phyloP scores from a whole-genome alignment of 2,797 vertebrate species.

The Bovichtus variegatus region DNA sequence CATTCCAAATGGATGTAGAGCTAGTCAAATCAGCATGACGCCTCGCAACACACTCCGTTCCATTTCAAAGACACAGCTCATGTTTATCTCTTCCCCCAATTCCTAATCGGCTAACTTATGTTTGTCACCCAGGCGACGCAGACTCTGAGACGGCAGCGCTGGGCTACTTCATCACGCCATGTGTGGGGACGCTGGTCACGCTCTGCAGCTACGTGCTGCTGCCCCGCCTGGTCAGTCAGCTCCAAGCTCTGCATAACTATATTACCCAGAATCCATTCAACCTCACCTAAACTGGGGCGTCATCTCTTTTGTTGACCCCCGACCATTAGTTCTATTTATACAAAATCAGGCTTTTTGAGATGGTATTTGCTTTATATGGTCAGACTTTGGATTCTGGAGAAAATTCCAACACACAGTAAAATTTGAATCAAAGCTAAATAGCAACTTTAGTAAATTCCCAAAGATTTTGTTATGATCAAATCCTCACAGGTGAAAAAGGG shows the following conservation, averaged over 20 bases:
- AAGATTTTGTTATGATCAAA: background rate
- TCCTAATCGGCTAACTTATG: background rate
- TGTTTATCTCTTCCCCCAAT: background rate
- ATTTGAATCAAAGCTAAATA: background rate
- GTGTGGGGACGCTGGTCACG: slow-evolving; percentile 88
- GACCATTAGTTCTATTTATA: no score
- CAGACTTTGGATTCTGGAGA: background rate
- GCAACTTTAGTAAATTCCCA: background rate
- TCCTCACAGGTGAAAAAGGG: background rate
- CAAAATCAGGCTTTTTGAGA: background rate
- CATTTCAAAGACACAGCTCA: background rate
- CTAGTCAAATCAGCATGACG: slow-evolving; percentile 24
- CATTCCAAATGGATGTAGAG: slow-evolving; percentile 13
- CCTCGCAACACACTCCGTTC: background rate
- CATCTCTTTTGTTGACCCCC: background rate
- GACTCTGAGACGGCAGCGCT: slow-evolving; percentile 84
- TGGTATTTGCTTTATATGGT: background rate
- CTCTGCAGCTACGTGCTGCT: slow-evolving; percentile 89
- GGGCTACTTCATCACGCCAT: slow-evolving; percentile 93
- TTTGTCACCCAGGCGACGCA: slow-evolving; percentile 78
- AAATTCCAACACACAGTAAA: background rate
- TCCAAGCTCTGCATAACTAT: background rate
- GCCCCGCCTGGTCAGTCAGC: slow-evolving; percentile 85
- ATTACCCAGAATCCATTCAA: slow-evolving; percentile 11
- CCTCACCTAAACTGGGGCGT: background rate